These are phyloP conservation scores for Aythya baeri DNA, from an alignment of 2,113 vertebrate genomes.

Conservation along the genomic window DNA sequence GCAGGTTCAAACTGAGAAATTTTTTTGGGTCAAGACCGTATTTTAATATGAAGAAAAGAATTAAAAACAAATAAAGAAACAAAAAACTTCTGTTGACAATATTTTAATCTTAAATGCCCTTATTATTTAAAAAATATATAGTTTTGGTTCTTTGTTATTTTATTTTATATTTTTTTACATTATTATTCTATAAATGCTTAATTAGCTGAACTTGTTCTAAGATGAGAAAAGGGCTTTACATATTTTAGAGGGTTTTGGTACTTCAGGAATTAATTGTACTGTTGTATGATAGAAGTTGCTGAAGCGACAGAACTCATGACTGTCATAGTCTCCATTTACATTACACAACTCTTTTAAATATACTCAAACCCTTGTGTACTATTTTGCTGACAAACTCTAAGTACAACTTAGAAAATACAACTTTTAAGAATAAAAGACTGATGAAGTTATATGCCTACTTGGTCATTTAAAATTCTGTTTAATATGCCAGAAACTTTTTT, in stretches of 20 bases:
- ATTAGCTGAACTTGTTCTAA: not conserved
- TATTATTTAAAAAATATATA: not conserved
- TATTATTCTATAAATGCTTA: not conserved
- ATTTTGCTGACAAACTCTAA: not conserved
- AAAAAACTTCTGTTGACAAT: not conserved
- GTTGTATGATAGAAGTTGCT: not conserved
- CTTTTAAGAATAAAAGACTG: not conserved
- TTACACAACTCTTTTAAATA: not conserved
- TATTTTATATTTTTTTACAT: not conserved
- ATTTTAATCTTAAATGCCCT: not conserved
- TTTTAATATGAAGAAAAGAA: not conserved
- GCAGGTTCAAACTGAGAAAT: not conserved
- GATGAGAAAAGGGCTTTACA: not conserved
- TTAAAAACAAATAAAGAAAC: not conserved
- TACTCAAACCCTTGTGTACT: not conserved
- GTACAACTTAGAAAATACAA: not conserved
- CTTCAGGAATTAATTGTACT: not conserved
- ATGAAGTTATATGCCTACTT: not conserved
- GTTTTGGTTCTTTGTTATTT: not conserved
- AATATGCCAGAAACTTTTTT: not conserved
- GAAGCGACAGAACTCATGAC: not conserved
- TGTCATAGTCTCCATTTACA: not conserved
- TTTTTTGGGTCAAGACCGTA: not conserved
- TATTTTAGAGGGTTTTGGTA: not conserved
- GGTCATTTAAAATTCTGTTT: not conserved